These are phyloP conservation scores for Drosophila emarginata DNA, from an alignment of 2,888 invertebrate genomes.

Conservation along the genomic window DNA sequence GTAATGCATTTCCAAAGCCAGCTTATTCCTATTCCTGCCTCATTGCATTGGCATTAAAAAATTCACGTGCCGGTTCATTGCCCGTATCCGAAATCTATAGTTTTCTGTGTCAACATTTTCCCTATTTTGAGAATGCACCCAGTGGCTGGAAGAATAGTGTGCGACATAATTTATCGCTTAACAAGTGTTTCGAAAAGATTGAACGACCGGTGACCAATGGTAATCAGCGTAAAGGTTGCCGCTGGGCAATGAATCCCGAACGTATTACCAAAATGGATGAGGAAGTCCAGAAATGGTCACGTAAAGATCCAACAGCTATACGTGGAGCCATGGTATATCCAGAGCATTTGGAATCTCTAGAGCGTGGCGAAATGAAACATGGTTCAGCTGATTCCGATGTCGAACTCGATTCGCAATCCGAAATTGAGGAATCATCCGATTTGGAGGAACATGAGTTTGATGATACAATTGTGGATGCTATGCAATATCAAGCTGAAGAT, in stretches of 20 bases:
- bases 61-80: slow-evolving; percentile 95
- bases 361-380: slow-evolving; percentile 94
- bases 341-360: slow-evolving; percentile 91
- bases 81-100: slow-evolving; percentile 99
- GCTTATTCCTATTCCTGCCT: slow-evolving; percentile 99
- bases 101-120: slow-evolving; percentile 99
- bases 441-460: slow-evolving; percentile 85
- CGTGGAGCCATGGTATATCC: slow-evolving; percentile 97
- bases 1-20: slow-evolving; percentile 92
- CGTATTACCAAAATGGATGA: slow-evolving; percentile 98
- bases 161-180: slow-evolving; percentile 97
- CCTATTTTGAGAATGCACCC: slow-evolving; percentile 98
- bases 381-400: slow-evolving; percentile 86
- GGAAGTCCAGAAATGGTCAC: slow-evolving; percentile 98
- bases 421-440: slow-evolving; percentile 83
- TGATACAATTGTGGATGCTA: slow-evolving; percentile 83
- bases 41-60: slow-evolving; percentile 98
- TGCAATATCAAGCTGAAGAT: slow-evolving; percentile 82
- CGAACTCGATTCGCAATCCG: slow-evolving; percentile 82
- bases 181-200: slow-evolving; percentile 99
- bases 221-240: slow-evolving; percentile 92
- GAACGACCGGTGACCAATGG: slow-evolving; percentile 96
- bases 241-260: slow-evolving; percentile 98
- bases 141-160: slow-evolving; percentile 99
- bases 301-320: slow-evolving; percentile 96